phyloP scores from a whole-genome alignment of 2,797 vertebrate genomes.

The Enteromius anoplus region DNA sequence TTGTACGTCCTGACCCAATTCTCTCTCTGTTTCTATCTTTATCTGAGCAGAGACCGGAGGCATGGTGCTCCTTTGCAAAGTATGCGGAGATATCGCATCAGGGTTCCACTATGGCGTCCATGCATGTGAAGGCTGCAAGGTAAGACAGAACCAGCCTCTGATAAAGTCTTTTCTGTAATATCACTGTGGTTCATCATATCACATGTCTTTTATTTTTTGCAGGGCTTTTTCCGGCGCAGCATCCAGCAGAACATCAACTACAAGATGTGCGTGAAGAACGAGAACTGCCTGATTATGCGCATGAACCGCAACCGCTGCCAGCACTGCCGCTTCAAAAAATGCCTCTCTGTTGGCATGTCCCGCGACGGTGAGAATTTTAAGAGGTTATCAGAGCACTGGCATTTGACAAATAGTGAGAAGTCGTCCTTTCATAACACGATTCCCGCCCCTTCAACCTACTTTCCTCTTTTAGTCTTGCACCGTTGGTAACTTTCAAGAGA shows the following conservation, averaged over 20 bases:
- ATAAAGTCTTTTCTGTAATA: background rate
- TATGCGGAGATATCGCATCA: constrained; percentile 83
- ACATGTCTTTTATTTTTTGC: constrained; percentile 33
- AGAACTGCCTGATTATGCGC: constrained; percentile 83
- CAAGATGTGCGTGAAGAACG: constrained; percentile 86
- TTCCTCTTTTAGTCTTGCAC: constrained; percentile 55
- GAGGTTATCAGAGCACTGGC: constrained; percentile 10
- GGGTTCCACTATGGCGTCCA: constrained; percentile 86
- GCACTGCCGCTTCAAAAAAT: constrained; percentile 86
- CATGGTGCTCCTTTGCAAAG: constrained; percentile 84
- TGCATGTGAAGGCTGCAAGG: constrained; percentile 85
- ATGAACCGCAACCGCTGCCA: constrained; percentile 86
- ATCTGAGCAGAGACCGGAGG: constrained; percentile 77
- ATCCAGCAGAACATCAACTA: constrained; percentile 87
- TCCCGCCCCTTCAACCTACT: constrained; percentile 50
- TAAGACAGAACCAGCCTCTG: constrained; percentile 56
- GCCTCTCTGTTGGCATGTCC: constrained; percentile 85
- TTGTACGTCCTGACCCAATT: constrained; percentile 15
- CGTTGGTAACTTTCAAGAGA: constrained; percentile 51
- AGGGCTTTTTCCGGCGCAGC: constrained; percentile 85
- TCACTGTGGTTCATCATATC: constrained; percentile 9
- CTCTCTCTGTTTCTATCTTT: constrained; percentile 43
- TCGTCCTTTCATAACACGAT: background rate
- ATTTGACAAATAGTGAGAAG: constrained; percentile 12
- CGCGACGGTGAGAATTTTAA: constrained; percentile 78